phyloP scores from a whole-genome alignment of 2,888 invertebrate genomes.

The Calameuta idolon region DNA sequence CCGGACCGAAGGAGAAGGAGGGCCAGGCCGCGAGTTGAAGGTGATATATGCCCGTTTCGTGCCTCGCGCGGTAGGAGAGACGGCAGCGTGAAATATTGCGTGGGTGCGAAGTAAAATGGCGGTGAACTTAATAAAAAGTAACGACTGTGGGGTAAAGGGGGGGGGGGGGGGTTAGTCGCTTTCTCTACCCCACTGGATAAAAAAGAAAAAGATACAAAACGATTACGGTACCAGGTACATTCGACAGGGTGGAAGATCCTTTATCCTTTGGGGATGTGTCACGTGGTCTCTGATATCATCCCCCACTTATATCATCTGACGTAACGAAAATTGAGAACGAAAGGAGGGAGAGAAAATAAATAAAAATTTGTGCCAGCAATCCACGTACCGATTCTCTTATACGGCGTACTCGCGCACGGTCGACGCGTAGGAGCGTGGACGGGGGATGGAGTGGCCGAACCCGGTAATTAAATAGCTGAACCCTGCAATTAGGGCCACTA shows the following conservation, averaged over 20 bases:
- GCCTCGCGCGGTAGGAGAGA: slow-evolving; percentile 46
- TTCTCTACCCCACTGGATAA: not conserved
- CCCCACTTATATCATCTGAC: not conserved
- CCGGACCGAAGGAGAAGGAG: slow-evolving; percentile 34
- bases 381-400: not conserved
- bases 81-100: slow-evolving; percentile 54
- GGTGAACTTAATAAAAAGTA: slow-evolving; percentile 46
- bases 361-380: not conserved
- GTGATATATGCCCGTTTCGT: slow-evolving; percentile 57
- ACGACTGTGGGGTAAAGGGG: not conserved
- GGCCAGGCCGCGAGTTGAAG: slow-evolving; percentile 49
- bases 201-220: not conserved
- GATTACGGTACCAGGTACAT: not conserved
- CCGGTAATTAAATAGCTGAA: slow-evolving; percentile 85
- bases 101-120: slow-evolving; percentile 64
- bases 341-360: not conserved
- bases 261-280: not conserved
- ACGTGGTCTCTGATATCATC: not conserved
- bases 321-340: not conserved
- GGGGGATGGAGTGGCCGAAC: slow-evolving; percentile 67
- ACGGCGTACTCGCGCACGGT: slow-evolving; percentile 43
- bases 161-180: not conserved
- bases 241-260: not conserved
- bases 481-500: slow-evolving; percentile 89
- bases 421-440: slow-evolving; percentile 35